phyloP scores from a whole-genome alignment of 2,888 invertebrate species.

The Epiblema foenella region DNA sequence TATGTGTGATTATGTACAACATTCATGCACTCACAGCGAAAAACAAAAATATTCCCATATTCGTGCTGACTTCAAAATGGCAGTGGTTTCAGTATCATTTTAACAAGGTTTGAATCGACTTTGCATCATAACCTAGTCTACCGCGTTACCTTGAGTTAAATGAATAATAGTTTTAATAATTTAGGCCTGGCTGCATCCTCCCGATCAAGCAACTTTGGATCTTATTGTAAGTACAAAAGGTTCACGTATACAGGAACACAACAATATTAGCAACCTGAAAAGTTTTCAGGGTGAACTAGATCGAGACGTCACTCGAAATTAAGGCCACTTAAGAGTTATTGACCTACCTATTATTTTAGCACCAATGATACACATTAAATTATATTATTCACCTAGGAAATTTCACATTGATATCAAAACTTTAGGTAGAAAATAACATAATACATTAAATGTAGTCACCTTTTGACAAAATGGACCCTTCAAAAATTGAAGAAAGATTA shows the following conservation, averaged over 20 bases:
- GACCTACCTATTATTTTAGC: not conserved
- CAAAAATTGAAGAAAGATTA: too few species aligned
- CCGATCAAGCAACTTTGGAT: not conserved
- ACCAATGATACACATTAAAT: not conserved
- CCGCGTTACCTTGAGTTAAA: not conserved
- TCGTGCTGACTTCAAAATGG: not conserved
- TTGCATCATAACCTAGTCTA: conserved; percentile 10
- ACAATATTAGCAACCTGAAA: not conserved
- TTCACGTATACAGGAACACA: not conserved
- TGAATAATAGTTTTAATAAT: conserved; percentile 5
- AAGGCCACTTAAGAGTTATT: conserved; percentile 66
- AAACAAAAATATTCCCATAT: not conserved
- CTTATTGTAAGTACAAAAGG: conserved; percentile 3
- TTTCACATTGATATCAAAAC: not conserved
- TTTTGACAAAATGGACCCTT: too few species aligned
- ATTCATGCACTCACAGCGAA: not conserved
- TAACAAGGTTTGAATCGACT: conserved; percentile 5
- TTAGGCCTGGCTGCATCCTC: not conserved
- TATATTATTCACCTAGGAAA: not conserved
- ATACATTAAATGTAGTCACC: too few species aligned
- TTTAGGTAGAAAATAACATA: too few species aligned
- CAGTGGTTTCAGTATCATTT: not conserved
- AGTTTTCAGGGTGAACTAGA: conserved; percentile 53
- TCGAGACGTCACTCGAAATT: conserved; percentile 68
- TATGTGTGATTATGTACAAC: not conserved